Evolutionary conservation across 2,797 vertebrate genomes (phyloP), one percentile per base, ranked within the genome.

Genomic region (Arrhamphus sclerolepis): DNA sequence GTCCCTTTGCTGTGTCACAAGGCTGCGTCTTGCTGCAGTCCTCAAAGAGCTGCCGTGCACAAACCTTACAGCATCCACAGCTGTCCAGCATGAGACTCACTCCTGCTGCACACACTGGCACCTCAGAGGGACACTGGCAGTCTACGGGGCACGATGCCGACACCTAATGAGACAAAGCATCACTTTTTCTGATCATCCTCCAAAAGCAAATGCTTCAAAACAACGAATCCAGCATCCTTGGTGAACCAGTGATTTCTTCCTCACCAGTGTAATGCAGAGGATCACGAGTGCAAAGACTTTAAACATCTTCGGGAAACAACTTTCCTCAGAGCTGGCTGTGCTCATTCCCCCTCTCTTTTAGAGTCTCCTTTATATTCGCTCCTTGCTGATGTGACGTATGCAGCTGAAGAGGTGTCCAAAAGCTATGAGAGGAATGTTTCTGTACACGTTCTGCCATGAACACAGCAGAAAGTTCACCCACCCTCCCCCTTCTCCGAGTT

Each of bases 21-120:
- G 94, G 95, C 77, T 91, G 92, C 14, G 52, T 72, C 65, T 87
- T 86, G 88, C 93, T 96, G 88, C 95, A 97, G 89, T 97, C 95
- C 44, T 96, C 94, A 74, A 96, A 96, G 63, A 96, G 94, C 78
- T 97, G 95, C 77, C 89, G 92, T 31, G 93, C 93, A 80, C 95
- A 97, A 71, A 95, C 93, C 66, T 91, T 92, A 78, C 95, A 96
- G 89, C 96, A 96, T 82, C 93, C 92, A 43, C 96, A 97, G 78
- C 84, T 86, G 31, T 95, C 95, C 70, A 80, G 81, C 20, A 91
- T 81, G 56, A 95, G 83, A 54, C 93, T 91, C 54, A 96, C 93
- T 55, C 94, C 95, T 0, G 93, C 91, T 65, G 93, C 90, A 84
- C 95, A 96, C 80, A 74, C 90, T 51, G 92, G 92, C n/a, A 74